Evolutionary conservation across 1,140 invertebrate genomes (phyloP).

Genomic region (Drosophila grimshawi): DNA sequence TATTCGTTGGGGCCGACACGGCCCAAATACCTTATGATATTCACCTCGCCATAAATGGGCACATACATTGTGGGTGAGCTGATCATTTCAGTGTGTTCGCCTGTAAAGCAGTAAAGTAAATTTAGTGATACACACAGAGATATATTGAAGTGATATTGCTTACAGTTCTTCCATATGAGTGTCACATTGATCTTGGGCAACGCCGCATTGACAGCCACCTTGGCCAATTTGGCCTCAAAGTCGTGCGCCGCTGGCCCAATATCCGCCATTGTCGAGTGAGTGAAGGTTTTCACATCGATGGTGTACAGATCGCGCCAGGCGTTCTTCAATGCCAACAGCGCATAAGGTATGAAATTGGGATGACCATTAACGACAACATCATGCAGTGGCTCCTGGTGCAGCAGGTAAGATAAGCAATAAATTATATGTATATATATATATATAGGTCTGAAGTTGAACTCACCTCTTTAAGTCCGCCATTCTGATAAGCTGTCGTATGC

Average conservation of each 20-base stretch:
- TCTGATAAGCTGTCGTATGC: slow-evolving; percentile 58
- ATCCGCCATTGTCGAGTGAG: slow-evolving; percentile 81
- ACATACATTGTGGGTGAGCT: slow-evolving; percentile 84
- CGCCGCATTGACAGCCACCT: slow-evolving; percentile 47
- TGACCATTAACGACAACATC: slow-evolving; percentile 83
- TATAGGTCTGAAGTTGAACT: background rate
- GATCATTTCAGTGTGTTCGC: slow-evolving; percentile 84
- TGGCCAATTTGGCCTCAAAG: slow-evolving; percentile 72
- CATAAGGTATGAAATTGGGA: slow-evolving; percentile 84
- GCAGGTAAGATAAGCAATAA: background rate
- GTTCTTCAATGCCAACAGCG: slow-evolving; percentile 78
- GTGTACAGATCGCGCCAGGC: slow-evolving; percentile 74
- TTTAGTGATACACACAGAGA: background rate
- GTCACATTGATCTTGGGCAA: slow-evolving; percentile 76
- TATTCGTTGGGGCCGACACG: slow-evolving; percentile 78
- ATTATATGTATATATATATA: background rate
- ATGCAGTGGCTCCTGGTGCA: slow-evolving; percentile 67
- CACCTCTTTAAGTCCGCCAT: slow-evolving; percentile 76
- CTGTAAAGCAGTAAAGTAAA: slow-evolving; percentile 18
- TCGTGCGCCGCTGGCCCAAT: slow-evolving; percentile 70
- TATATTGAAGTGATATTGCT: slow-evolving; percentile 3
- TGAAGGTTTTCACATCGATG: slow-evolving; percentile 79
- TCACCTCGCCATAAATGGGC: slow-evolving; percentile 83
- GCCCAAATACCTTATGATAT: slow-evolving; percentile 81
- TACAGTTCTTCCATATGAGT: slow-evolving; percentile 84